Percentiles rank a stretch among this genome's conserved stretches.
Conservation (phyloP, 2,113 vertebrate genomes). For the Bos javanicus region DNA sequence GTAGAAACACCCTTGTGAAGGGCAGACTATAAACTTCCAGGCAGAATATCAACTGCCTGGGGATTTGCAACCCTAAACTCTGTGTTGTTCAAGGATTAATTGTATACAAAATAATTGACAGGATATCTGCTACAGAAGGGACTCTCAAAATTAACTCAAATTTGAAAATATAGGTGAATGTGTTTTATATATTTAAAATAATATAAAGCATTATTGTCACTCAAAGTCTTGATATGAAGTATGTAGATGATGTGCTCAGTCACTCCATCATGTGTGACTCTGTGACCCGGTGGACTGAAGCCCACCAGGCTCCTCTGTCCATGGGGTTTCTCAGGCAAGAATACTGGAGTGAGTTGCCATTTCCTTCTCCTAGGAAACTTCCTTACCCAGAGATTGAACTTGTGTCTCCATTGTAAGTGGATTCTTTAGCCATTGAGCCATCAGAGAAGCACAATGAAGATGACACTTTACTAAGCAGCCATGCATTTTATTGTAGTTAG, state of each 20-base stretch:
- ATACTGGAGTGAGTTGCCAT: not conserved
- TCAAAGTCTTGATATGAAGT: not conserved
- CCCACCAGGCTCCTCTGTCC: not conserved
- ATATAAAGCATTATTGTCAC: not conserved
- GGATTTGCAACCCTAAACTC: not conserved
- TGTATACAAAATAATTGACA: not conserved
- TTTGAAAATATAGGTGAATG: not conserved
- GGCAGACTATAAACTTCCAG: not conserved
- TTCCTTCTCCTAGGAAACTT: not conserved
- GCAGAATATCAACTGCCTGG: not conserved
- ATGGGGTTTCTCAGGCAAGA: not conserved
- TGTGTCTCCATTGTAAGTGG: not conserved
- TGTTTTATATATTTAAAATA: not conserved
- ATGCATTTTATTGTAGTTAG: not conserved
- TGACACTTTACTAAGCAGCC: not conserved
- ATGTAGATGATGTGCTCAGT: not conserved
- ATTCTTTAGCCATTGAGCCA: not conserved
- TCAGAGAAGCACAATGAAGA: accelerated
- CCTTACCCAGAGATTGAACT: not conserved
- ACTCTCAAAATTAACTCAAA: not conserved
- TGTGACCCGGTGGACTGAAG: not conserved
- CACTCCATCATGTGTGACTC: not conserved
- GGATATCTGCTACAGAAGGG: not conserved
- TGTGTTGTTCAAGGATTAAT: not conserved
- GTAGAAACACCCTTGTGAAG: not conserved